Evolutionary conservation across 1,140 invertebrate genomes (phyloP), one percentile per base, ranked within the genome.

Genomic region (Eumeta japonica): DNA sequence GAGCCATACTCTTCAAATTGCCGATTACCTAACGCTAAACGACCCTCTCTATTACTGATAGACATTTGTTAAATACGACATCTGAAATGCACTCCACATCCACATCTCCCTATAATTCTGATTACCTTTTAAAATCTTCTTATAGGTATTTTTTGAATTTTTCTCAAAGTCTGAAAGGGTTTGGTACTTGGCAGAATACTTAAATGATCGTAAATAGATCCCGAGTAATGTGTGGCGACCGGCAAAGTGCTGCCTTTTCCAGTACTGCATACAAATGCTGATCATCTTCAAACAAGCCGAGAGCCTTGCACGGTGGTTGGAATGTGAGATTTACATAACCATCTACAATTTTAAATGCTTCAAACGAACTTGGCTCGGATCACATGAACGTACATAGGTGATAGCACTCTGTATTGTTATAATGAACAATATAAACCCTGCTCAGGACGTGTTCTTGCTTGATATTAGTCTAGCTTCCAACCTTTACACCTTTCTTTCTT

Each of bases 371-470:
- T n/a, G n/a, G n/a, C n/a, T n/a, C n/a, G n/a, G n/a, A n/a, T n/a
- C n/a, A n/a, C n/a, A n/a, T n/a, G n/a, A n/a, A n/a, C n/a, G 41
- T 70, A n/a, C n/a, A n/a, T n/a, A n/a, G 38, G 67, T 58, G 12
- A 71, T 62, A 43, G 43, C 40, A 19, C 77, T 52, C 34, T 63
- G 52, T 35, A 52, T 33, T 34, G 75, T 46, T 28, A 78, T 45
- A 19, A 76, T 27, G 11, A 61, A 47, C 28, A 77, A 45, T 46
- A 59, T 58, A 46, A 52, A 76, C 31, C 63, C 70, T 50, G 29
- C 56, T 54, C 11, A 67, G 36, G 10, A 49, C 46, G 28, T 62
- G 43, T 11, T 48, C 43, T 35, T 48, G 49, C 46, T 43, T 50
- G 20, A 68, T 31, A 14, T 50, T 50, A 17, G 33, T 30, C 30